Evolutionary conservation across 2,888 invertebrate genomes (phyloP).

Genomic region (Rotaria socialis): DNA sequence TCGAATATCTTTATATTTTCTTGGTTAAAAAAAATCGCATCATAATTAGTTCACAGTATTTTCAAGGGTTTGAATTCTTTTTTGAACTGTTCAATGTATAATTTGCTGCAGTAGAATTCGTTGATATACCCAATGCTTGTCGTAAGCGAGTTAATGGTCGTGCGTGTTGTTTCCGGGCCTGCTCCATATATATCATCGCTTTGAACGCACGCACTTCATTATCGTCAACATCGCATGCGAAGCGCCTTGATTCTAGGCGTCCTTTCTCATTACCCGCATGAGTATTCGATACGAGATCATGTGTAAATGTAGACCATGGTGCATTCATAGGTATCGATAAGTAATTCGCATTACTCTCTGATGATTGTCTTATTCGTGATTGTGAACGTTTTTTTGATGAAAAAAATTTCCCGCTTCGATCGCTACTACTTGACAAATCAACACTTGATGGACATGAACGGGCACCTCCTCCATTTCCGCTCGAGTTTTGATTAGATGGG

Average conservation of each 20-base stretch:
- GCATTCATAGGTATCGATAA: not conserved
- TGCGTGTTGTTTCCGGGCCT: constrained; percentile 23
- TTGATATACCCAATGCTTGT: constrained; percentile 16
- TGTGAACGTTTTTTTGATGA: not conserved
- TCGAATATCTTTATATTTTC: not conserved
- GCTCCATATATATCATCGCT: constrained; percentile 30
- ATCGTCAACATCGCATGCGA: constrained; percentile 32
- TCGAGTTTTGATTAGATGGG: not conserved
- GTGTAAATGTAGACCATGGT: not conserved
- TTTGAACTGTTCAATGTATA: not conserved
- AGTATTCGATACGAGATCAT: not conserved
- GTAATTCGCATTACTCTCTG: not conserved
- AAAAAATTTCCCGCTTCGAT: not conserved
- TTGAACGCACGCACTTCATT: constrained; percentile 36
- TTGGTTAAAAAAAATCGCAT: not conserved
- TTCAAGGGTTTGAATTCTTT: not conserved
- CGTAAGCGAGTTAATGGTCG: constrained; percentile 19
- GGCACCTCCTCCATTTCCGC: not conserved
- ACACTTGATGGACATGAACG: constrained; percentile 35
- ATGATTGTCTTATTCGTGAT: not conserved
- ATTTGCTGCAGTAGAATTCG: not conserved
- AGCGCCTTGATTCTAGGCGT: not conserved
- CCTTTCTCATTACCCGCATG: not conserved
- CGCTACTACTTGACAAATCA: not conserved
- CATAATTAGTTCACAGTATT: not conserved